A percentile compares a stretch with the other conserved stretches of the same genome.
Evolutionary conservation across 2,113 vertebrate species (phyloP).

Genomic region (Chamaea fasciata): DNA sequence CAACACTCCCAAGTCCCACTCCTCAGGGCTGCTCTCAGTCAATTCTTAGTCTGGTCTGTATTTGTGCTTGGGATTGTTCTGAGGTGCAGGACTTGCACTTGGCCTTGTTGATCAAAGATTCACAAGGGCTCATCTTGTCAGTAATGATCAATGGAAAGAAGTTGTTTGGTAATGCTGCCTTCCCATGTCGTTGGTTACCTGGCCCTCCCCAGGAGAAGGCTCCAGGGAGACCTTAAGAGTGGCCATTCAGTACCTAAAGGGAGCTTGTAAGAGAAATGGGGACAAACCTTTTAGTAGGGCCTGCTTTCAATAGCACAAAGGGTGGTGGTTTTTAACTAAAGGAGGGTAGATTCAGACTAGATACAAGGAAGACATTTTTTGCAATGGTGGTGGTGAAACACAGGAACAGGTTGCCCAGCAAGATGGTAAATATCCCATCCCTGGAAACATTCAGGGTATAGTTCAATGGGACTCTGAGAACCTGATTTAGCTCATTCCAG

Average conservation of each 20-base stretch:
- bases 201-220: neutral
- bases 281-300: neutral
- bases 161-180: neutral
- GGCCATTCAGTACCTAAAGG: neutral
- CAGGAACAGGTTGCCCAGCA: neutral
- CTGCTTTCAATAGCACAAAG: neutral
- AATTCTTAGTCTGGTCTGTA: rapidly evolving
- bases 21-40: neutral
- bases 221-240: no score
- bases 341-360: neutral
- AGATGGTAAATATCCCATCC: neutral
- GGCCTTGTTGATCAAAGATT: neutral
- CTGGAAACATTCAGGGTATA: neutral
- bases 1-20: neutral
- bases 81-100: neutral
- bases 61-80: neutral
- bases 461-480: neutral
- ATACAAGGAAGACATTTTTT: neutral
- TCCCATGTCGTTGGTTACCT: neutral
- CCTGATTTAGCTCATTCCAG: neutral
- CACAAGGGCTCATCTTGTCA: rapidly evolving
- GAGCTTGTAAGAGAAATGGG: neutral
- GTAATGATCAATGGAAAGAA: no score
- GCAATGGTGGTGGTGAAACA: neutral
- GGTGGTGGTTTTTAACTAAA: neutral